Evolutionary conservation across 2,113 vertebrate species (phyloP).

Genomic region (Noctilio leporinus): DNA sequence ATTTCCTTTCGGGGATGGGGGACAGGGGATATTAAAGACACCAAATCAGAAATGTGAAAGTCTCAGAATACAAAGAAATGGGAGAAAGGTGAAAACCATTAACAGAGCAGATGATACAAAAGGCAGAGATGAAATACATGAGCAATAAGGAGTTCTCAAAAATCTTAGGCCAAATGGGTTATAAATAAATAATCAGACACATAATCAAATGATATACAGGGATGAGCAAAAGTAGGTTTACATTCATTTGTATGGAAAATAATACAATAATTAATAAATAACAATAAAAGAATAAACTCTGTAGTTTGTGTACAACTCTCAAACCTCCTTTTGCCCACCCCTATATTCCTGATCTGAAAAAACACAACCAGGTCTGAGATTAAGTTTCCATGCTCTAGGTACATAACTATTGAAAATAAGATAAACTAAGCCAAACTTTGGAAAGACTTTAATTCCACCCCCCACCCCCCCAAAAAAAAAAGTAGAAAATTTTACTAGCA

Average conservation of each 20-base stretch:
- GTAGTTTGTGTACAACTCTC: no score
- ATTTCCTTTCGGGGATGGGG: background rate
- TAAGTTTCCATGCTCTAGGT: background rate
- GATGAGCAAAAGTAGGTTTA: no score
- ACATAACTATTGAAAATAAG: slow-evolving; percentile 9
- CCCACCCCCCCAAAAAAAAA: no score
- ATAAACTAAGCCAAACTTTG: background rate
- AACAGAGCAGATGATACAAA: background rate
- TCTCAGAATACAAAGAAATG: background rate
- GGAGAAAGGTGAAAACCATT: background rate
- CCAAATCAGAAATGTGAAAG: background rate
- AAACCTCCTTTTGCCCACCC: no score
- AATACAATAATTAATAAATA: no score
- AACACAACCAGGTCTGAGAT: background rate
- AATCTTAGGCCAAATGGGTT: background rate
- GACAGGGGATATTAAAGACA: background rate
- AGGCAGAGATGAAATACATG: background rate
- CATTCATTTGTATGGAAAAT: no score
- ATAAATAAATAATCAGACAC: slow-evolving; percentile 4
- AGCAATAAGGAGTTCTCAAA: background rate
- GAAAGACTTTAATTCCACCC: background rate
- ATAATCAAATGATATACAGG: background rate
- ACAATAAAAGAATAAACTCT: no score
- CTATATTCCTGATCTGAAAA: background rate
- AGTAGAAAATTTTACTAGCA: background rate